Percentiles rank a stretch among this genome's conserved stretches.
Evolutionary conservation across 2,113 vertebrate genomes (phyloP).

Genomic region (Suricata suricatta): DNA sequence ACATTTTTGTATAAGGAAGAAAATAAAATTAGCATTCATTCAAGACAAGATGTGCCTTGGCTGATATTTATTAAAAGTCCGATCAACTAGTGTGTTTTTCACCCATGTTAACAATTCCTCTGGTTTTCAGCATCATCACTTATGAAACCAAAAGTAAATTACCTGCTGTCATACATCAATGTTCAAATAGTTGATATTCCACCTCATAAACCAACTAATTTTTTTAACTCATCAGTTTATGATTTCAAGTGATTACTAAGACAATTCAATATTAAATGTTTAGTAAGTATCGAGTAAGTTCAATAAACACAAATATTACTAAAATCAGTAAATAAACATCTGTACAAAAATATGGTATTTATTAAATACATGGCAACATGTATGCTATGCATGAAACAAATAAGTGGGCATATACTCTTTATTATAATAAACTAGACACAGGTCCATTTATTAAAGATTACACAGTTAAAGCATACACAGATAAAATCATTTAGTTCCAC

Average conservation of each 20-base stretch:
- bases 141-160: constrained; percentile 7
- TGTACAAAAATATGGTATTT: neutral
- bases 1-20: neutral
- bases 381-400: neutral
- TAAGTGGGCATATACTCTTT: neutral
- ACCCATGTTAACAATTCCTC: neutral
- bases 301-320: neutral
- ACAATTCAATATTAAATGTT: neutral
- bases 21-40: constrained; percentile 48
- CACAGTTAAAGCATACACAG: neutral
- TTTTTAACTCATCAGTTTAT: neutral
- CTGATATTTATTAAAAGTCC: neutral
- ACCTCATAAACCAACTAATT: neutral
- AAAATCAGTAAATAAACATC: neutral
- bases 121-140: neutral
- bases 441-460: neutral
- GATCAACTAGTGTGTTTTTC: neutral
- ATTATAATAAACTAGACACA: constrained; percentile 20
- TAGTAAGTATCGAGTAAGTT: neutral
- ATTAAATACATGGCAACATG: constrained; percentile 17
- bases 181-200: neutral
- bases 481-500: constrained; percentile 38
- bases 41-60: neutral
- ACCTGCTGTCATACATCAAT: neutral
- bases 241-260: neutral